Evolutionary conservation across 2,797 vertebrate genomes (phyloP).

Genomic region (Gadopsis bispinosus): DNA sequence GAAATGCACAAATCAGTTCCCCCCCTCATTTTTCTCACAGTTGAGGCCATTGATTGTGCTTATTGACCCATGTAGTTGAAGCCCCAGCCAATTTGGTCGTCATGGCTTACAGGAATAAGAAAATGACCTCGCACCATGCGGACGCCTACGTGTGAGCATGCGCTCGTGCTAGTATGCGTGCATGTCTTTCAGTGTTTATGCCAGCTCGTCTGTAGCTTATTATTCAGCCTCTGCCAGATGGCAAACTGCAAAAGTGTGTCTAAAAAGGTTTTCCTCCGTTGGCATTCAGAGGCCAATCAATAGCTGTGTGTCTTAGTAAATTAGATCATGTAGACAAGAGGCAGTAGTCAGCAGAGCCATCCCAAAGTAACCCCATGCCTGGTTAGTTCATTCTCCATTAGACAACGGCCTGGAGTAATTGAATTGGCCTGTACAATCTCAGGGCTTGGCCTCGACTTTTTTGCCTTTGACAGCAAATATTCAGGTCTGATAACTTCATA

Average conservation of each 20-base stretch:
- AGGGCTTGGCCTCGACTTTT: constrained; percentile 73
- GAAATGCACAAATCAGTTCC: constrained; percentile 55
- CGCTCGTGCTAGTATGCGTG: neutral
- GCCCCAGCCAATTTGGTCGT: constrained; percentile 66
- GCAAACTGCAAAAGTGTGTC: constrained; percentile 69
- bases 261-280: constrained; percentile 71
- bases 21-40: constrained; percentile 46
- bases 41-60: constrained; percentile 72
- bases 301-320: constrained; percentile 83
- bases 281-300: constrained; percentile 82
- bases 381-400: constrained; percentile 83
- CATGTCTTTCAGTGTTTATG: constrained; percentile 14
- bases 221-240: constrained; percentile 60
- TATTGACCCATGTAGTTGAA: constrained; percentile 75
- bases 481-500: constrained; percentile 68
- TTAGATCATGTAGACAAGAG: constrained; percentile 85
- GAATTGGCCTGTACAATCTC: constrained; percentile 82
- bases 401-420: constrained; percentile 78
- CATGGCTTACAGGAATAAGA: constrained; percentile 73
- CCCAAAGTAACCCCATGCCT: constrained; percentile 76
- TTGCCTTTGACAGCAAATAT: constrained; percentile 75
- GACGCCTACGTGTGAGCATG: neutral
- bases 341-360: constrained; percentile 79
- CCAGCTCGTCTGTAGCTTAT: constrained; percentile 36
- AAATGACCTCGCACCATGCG: constrained; percentile 49